phyloP scores from a whole-genome alignment of 1,140 invertebrate species.

The Listronotus bonariensis region DNA sequence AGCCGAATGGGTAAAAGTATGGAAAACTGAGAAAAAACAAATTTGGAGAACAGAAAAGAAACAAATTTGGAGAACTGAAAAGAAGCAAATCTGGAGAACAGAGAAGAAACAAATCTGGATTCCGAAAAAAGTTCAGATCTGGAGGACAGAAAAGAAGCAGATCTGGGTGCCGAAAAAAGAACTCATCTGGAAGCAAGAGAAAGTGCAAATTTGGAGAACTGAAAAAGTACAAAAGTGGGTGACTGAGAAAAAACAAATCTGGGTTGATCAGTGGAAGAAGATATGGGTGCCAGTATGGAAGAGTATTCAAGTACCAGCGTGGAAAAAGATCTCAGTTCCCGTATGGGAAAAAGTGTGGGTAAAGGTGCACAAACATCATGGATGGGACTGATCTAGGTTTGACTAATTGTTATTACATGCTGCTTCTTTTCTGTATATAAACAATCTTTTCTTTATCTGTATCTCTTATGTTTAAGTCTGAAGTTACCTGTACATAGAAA shows the following conservation, averaged over 20 bases:
- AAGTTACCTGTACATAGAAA: slow-evolving; percentile 13
- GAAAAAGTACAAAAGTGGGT: slow-evolving; percentile 76
- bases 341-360: slow-evolving; percentile 72
- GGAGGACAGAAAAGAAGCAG: slow-evolving; percentile 69
- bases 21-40: slow-evolving; percentile 75
- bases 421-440: slow-evolving; percentile 44
- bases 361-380: slow-evolving; percentile 62
- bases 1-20: slow-evolving; percentile 74
- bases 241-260: slow-evolving; percentile 65
- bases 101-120: slow-evolving; percentile 79
- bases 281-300: slow-evolving; percentile 63
- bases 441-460: slow-evolving; percentile 10
- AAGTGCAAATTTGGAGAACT: slow-evolving; percentile 69
- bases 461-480: slow-evolving; percentile 22
- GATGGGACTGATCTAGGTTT: slow-evolving; percentile 62
- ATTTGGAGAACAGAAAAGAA: slow-evolving; percentile 77
- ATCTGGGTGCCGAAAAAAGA: slow-evolving; percentile 74
- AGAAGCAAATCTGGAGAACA: slow-evolving; percentile 76
- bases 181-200: slow-evolving; percentile 74
- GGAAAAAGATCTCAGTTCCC: slow-evolving; percentile 61
- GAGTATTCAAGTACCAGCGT: slow-evolving; percentile 66
- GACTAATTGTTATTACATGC: slow-evolving; percentile 4
- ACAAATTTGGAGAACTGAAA: slow-evolving; percentile 77
- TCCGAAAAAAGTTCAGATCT: slow-evolving; percentile 70
- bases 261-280: slow-evolving; percentile 67